Base-by-base conservation (phyloP, 2,797 vertebrate species). In the Eleutherodactylus coqui region DNA sequence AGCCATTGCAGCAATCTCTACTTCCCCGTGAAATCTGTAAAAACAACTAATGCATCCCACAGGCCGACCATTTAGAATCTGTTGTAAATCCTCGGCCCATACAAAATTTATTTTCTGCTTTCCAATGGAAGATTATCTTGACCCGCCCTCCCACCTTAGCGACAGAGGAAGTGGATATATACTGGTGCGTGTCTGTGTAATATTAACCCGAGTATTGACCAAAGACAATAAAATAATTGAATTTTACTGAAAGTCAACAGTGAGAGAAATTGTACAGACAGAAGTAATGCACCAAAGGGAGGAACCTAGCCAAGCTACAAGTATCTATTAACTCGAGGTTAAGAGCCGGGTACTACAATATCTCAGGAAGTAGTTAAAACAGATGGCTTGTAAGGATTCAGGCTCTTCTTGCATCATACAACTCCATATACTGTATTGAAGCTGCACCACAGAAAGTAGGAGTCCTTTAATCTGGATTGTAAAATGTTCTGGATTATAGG, bases 241-340 rank as follows among this genome's bases (percentile, higher is more conserved):
- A 82, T 87, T 87, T 87, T 87, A 87, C 83, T 72, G 84, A 85
- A 79, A 79, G 76, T 79, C 84, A 85, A 79, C 85, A 87, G 80
- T 53, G 72, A 51, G 24, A 83, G 47, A 49, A 83, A 86, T 32
- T 72, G 53, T 72, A 69, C 62, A 64, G 36, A 83, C 27, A 55
- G 34, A 82, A 69, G n/a, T 60, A 87, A 83, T 72, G 21, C 36
- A 53, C 43, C 32, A 77, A 70, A 78, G 47, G 27, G 49, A 78
- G 60, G 41, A 87, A 78, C 60, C 13, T 67, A 75, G 51, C 53
- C 58, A 55, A 55, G 79, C 79, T 69, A 47, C 64, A 82, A 76
- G 47, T 86, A 51, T 82, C 53, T 58, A 58, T 82, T 82, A 86
- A 82, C 19, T 38, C 21, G 32, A 77, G 75, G 75, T 77, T 84